Conservation (phyloP, 2,113 vertebrate genomes). For the Macrotis lagotis region DNA sequence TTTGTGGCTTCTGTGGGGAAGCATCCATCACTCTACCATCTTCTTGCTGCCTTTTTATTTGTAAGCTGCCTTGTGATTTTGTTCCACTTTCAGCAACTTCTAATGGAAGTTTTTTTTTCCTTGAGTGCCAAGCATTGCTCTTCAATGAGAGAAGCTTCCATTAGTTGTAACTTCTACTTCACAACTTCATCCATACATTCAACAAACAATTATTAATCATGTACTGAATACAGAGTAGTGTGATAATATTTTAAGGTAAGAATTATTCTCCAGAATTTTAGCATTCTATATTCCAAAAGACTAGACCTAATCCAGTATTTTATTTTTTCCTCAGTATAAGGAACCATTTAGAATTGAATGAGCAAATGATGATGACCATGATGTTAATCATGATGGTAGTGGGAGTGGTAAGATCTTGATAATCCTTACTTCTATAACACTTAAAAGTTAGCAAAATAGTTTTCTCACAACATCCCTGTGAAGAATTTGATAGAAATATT, state of each 20-base stretch:
- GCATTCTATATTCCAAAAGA: not conserved
- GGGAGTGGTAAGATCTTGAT: not conserved
- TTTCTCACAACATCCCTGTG: not conserved
- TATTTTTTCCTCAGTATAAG: not conserved
- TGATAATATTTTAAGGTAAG: not conserved
- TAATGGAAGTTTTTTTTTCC: not conserved
- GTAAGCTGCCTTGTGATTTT: not conserved
- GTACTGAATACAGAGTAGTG: not conserved
- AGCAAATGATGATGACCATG: not conserved
- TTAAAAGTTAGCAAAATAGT: not conserved
- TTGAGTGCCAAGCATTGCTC: not conserved
- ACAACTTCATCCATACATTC: not conserved
- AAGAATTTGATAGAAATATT: not conserved
- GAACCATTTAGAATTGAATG: not conserved
- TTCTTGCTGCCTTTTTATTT: not conserved
- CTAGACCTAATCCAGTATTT: not conserved
- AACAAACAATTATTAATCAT: not conserved
- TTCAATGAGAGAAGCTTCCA: not conserved
- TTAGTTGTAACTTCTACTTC: not conserved
- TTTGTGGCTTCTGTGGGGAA: slow-evolving; percentile 77
- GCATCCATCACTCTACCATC: slow-evolving; percentile 78
- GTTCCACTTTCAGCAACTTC: not conserved
- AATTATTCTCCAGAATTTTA: not conserved
- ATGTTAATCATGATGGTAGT: not conserved
- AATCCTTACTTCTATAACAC: not conserved